Conservation (phyloP, 2,888 invertebrate genomes). For the Cataglyphis albicans region DNA sequence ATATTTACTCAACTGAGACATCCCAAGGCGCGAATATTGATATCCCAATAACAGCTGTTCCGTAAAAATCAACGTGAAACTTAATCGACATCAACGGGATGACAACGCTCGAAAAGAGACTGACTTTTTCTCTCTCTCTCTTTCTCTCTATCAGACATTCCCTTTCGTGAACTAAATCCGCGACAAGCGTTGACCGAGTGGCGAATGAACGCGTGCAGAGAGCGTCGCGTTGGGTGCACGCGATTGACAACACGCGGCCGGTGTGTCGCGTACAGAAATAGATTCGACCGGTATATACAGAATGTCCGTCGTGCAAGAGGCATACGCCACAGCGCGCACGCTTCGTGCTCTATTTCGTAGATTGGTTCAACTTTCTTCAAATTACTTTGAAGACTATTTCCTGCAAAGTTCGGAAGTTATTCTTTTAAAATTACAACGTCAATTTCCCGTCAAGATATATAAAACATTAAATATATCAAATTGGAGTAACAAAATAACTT, state of each 20-base stretch:
- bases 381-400: slow-evolving; percentile 3
- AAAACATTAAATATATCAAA: slow-evolving; percentile 11
- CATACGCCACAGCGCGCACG: not conserved
- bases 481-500: not conserved
- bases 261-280: slow-evolving; percentile 39
- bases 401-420: slow-evolving; percentile 9
- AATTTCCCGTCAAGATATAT: slow-evolving; percentile 11
- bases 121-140: not conserved
- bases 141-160: slow-evolving; percentile 34
- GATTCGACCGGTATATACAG: slow-evolving; percentile 45
- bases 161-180: slow-evolving; percentile 44
- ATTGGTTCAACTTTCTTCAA: slow-evolving; percentile 1
- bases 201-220: slow-evolving; percentile 26
- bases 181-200: slow-evolving; percentile 19
- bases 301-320: slow-evolving; percentile 21
- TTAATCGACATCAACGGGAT: not conserved
- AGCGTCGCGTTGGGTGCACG: slow-evolving; percentile 26
- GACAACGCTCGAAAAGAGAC: not conserved
- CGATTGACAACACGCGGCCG: slow-evolving; percentile 41
- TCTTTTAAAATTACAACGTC: slow-evolving; percentile 6
- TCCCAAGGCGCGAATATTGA: not conserved
- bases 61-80: not conserved
- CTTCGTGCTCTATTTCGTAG: not conserved
- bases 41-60: not conserved
- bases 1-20: not conserved